A percentile compares a stretch with the other conserved stretches of the same genome.
These are phyloP conservation scores for Python bivittatus DNA, from an alignment of 2,113 vertebrate species.

Conservation along the genomic window DNA sequence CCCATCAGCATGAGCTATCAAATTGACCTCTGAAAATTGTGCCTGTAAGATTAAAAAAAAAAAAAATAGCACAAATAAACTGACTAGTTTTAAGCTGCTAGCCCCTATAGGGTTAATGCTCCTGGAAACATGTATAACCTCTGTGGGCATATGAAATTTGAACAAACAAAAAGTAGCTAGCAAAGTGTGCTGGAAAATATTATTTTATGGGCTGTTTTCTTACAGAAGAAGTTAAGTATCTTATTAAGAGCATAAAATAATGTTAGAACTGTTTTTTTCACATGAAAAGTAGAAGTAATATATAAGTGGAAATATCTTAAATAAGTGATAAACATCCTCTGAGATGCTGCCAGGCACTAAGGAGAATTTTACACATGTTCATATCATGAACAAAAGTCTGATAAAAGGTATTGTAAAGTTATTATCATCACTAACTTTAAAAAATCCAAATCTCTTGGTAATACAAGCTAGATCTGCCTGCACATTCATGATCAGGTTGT, in stretches of 20 bases:
- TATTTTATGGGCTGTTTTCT: neutral
- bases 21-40: conserved; percentile 95
- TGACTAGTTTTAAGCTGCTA: neutral
- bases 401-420: neutral
- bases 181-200: neutral
- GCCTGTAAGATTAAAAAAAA: conserved; percentile 75
- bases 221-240: neutral
- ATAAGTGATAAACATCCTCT: neutral
- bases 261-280: neutral
- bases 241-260: neutral
- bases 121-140: neutral
- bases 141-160: neutral
- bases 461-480: neutral
- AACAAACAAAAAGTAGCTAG: neutral
- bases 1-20: conserved; percentile 90
- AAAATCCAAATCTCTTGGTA: neutral
- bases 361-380: neutral
- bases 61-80: conserved; percentile 33
- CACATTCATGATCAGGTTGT: neutral
- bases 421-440: neutral
- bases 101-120: neutral
- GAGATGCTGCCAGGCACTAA: neutral
- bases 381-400: neutral
- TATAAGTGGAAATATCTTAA: neutral
- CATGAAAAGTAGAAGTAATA: neutral